Evolutionary conservation across 2,888 invertebrate genomes (phyloP), one percentile per base, ranked within the genome.

Genomic region (Drosophila mimetica): DNA sequence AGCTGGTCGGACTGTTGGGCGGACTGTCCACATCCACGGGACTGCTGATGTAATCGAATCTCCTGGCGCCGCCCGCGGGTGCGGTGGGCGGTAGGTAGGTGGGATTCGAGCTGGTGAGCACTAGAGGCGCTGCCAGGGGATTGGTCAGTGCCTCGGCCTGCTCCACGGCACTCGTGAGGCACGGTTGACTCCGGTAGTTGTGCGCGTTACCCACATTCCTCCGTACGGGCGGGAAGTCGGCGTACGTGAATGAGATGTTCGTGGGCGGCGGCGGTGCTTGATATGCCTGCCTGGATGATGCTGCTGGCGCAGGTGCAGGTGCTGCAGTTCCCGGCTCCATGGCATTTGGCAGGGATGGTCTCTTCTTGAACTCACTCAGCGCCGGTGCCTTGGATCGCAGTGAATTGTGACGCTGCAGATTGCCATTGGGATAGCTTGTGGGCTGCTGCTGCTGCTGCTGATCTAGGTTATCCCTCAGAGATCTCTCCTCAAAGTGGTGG

Each of bases 401-500:
- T 1, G 92, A 91, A 41, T 90, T 89, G 74, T 91, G 91, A 0
- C 91, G 80, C 60, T 90, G 90, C 51, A 90, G 8, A 18, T 36
- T 66, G 22, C 32, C 14, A 30, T 36, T 59, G 22, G 67, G 2
- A 39, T 59, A 41, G 4, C 16, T 60, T 6, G 55, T 22, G 4
- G 60, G 71, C 6, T 74, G 74, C 13, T 69, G 48, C 4, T 60
- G 71, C 9, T 74, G 74, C 13, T 69, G 73, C 39, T 78, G 86
- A 7, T 88, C 86, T 0, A 74, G 52, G 41, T 87, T 81, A 42
- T 89, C 90, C n/a, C 89, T 81, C 34, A 88, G 77, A 5, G 91
- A 89, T 4, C 87, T 85, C 58, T 89, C 90, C 77, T 94, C 94
- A 78, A 94, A 94, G 89, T 93, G 94, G 20, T 93, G 91, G 0